Base-by-base conservation (phyloP, 1,140 invertebrate species). In the Samia ricini region DNA sequence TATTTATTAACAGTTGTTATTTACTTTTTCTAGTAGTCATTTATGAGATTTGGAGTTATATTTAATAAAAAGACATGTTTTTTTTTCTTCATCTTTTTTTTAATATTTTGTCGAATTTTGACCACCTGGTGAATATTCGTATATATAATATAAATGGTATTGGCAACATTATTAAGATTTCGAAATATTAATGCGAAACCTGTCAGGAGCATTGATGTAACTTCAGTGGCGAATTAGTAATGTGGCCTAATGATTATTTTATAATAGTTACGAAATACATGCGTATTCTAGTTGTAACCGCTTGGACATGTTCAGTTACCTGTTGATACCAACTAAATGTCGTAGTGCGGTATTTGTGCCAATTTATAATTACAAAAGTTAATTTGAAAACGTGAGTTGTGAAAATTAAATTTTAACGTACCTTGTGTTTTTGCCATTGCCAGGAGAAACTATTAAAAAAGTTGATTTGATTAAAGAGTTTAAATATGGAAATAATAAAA, bases 401-500 rank as follows among this genome's bases (percentile, higher is more conserved):
- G 26, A 26, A 8, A 26, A 26, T 26, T 26, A 8, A 26, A 26
- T 26, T 4, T 26, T n/a, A n/a, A n/a, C n/a, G n/a, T n/a, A n/a
- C n/a, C 10, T 29, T 29, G 10, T 29, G 4, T 29, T 8, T 8
- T 29, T 29, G 26, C 10, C 26, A 29, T 29, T 29, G 26, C 26
- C 1, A 1, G n/a, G 10, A 42, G n/a, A 42, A 42, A 42, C n/a
- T n/a, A n/a, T 61, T 26, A 8, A 18, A 48, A 55, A 61, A 24
- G 49, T 21, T 4, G 20, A 2, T 51, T n/a, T 19, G 51, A 6
- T 20, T 54, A 20, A 24, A 42, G 2, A 21, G 19, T 48, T 42
- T 50, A 57, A 60, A 64, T 73, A 89, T 89, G 87, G 73, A 89
- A 55, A 49, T 88, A 22, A 57, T 59, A 24, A 88, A 87, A 77